Evolutionary conservation across 2,888 invertebrate species (phyloP), one percentile per base, ranked within the genome.

Genomic region (Altica lythri): DNA sequence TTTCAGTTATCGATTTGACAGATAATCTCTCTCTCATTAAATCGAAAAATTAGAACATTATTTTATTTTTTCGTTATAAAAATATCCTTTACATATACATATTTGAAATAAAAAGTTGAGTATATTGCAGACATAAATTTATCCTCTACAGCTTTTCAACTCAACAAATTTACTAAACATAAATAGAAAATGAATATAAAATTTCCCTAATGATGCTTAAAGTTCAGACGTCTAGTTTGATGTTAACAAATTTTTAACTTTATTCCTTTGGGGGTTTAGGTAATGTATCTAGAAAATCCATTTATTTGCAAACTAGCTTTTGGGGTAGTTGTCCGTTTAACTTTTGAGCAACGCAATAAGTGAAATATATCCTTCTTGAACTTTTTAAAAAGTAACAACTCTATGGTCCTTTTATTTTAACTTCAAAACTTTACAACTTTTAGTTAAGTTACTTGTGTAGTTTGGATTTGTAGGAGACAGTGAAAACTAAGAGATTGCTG

Each of bases 251-350:
- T 60, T 64, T 62, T 55, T 60, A 17, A 34, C 48, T 60, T 57
- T 61, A 63, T 65, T 62, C n/a, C 66, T 64, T 62, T 54, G 57
- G 61, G 63, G 66, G 65, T 63, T 64, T 54, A 64, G 67, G 65
- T 63, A 68, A 65, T 60, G 63, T 63, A 19, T 9, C 68, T 65
- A 64, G 64, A 63, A 68, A 67, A 66, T 60, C 65, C 67, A 67
- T 68, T 68, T 68, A 66, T 68, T 68, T 67, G 67, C 67, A 68
- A 68, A 68, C 68, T 67, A 65, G 64, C 67, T 68, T 59, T 64
- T 65, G 65, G 66, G 42, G 38, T 66, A 65, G 64, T 64, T 60
- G 60, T 63, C 64, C 52, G 61, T 53, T 48, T 55, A 67, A 67
- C 66, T 66, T 67, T 68, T 64, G 62, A 64, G 62, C 64, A 64